phyloP scores from a whole-genome alignment of 2,797 vertebrate genomes.

The Poecilia wingei region DNA sequence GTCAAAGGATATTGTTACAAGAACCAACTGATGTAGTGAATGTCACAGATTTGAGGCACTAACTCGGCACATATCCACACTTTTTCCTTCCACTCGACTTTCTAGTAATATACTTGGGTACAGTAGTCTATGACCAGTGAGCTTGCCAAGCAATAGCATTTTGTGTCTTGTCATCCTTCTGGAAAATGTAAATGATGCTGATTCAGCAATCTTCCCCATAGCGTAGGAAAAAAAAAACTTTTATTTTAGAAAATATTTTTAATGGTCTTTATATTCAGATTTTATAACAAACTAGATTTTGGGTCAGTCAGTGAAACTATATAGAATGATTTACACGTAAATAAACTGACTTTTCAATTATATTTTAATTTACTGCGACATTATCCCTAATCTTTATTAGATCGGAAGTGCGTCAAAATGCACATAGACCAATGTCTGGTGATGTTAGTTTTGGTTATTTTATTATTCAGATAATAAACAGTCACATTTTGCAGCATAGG shows the following conservation, averaged over 20 bases:
- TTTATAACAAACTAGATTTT: not conserved
- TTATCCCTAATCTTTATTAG: not conserved
- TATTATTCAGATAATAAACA: not conserved
- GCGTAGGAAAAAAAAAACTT: not conserved
- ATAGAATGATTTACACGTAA: not conserved
- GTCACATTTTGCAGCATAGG: not conserved
- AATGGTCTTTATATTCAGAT: not conserved
- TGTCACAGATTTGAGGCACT: not conserved
- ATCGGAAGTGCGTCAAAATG: not conserved
- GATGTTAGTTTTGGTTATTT: not conserved
- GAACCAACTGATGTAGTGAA: not conserved
- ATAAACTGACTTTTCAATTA: not conserved
- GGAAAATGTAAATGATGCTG: not conserved
- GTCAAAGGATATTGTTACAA: not conserved
- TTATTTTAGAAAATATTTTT: not conserved
- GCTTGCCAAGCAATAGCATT: not conserved
- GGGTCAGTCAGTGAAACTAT: not conserved
- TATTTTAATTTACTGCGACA: not conserved
- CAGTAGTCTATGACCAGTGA: not conserved
- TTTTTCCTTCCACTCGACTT: slow-evolving; percentile 1
- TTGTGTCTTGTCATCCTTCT: not conserved
- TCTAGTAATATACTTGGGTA: not conserved
- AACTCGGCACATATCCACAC: not conserved
- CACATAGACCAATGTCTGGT: not conserved
- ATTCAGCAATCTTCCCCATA: not conserved